Conservation (phyloP, 2,888 invertebrate genomes). For the Stictocephala bisonia region DNA sequence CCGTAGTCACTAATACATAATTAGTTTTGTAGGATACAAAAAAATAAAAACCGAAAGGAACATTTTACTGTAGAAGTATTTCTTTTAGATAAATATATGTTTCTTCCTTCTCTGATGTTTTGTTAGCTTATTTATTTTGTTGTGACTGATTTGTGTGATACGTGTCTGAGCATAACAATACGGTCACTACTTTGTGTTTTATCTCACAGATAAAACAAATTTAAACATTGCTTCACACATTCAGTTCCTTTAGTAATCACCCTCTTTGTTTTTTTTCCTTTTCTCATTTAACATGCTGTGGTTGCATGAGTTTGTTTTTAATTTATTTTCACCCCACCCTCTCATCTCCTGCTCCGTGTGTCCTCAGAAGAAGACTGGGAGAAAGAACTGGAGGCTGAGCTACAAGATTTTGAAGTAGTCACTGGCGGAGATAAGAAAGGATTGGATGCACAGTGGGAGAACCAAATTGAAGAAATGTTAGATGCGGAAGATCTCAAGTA, state of each 20-base stretch:
- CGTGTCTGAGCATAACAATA: too few relatives aligned
- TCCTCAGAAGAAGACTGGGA: conserved; percentile 91
- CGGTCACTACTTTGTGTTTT: too few relatives aligned
- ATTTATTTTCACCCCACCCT: conserved; percentile 54
- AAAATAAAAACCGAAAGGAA: too few relatives aligned
- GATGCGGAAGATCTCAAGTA: conserved; percentile 48
- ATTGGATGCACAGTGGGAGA: conserved; percentile 39
- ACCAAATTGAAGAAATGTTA: conserved; percentile 47
- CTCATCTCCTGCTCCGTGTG: conserved; percentile 48
- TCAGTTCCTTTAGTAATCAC: not conserved
- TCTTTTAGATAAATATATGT: too few relatives aligned
- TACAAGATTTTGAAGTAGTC: conserved; percentile 95
- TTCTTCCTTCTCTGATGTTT: too few relatives aligned
- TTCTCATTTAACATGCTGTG: not conserved
- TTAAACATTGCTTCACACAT: too few relatives aligned
- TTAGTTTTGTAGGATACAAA: too few relatives aligned
- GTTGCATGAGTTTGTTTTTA: conserved; percentile 50
- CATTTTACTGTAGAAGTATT: too few relatives aligned
- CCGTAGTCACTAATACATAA: too few relatives aligned
- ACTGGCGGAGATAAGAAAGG: conserved; percentile 62
- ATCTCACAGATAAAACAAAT: too few relatives aligned
- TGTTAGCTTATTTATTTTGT: too few relatives aligned
- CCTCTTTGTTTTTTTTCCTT: not conserved
- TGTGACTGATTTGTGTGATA: too few relatives aligned
- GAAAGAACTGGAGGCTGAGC: conserved; percentile 93